These are phyloP conservation scores for Megaceryle maxima DNA, from an alignment of 2,113 vertebrate species.

Conservation along the genomic window DNA sequence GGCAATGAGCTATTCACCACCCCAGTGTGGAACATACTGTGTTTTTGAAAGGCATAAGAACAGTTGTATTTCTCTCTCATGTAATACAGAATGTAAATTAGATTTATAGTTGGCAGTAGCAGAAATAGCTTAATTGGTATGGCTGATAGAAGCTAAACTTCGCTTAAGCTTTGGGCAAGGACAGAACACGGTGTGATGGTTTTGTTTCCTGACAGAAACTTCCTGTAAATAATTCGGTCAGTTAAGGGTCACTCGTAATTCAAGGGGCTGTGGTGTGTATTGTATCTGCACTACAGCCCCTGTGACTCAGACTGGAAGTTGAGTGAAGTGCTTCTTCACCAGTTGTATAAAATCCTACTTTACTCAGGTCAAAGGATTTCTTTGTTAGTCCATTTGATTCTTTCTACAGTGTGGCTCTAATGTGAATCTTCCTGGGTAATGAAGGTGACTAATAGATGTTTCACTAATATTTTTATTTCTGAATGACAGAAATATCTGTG, in stretches of 20 bases:
- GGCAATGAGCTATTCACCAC: slow-evolving; percentile 10
- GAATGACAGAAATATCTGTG: background rate
- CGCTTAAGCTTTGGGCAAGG: background rate
- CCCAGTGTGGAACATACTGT: background rate
- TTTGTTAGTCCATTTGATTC: background rate
- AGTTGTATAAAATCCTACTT: background rate
- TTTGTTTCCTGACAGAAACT: background rate
- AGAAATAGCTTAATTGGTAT: background rate
- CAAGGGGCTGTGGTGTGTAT: background rate
- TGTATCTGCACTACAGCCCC: background rate
- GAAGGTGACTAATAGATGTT: background rate
- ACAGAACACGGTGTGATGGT: background rate
- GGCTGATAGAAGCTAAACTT: background rate
- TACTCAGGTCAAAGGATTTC: background rate
- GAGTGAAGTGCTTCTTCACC: background rate
- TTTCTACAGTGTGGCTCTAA: background rate
- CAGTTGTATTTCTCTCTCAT: background rate
- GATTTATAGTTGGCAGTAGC: background rate
- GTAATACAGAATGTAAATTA: background rate
- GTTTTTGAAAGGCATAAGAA: background rate
- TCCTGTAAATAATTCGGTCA: background rate
- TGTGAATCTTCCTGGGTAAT: background rate
- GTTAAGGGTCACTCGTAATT: background rate
- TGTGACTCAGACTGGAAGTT: background rate
- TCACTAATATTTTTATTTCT: background rate